phyloP scores from a whole-genome alignment of 2,797 vertebrate species.

The Gymnopithys bicolor region DNA sequence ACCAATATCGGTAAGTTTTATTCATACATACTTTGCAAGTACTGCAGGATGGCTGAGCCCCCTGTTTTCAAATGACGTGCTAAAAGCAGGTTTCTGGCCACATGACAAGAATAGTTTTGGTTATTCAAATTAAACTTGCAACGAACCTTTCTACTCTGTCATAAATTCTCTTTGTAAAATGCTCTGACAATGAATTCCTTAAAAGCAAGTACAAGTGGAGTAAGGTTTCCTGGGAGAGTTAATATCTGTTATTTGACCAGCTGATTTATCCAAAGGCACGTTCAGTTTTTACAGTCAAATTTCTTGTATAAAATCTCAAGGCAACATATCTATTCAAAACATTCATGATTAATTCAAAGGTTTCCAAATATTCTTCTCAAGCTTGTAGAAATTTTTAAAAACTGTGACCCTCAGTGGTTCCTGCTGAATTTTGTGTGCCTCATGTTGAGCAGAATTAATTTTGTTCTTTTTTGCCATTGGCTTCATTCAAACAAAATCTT shows the following conservation, averaged over 20 bases:
- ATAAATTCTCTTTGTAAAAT: constrained; percentile 31
- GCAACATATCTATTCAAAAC: not conserved
- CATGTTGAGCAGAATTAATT: not conserved
- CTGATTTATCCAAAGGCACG: constrained; percentile 29
- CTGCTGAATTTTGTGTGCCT: constrained; percentile 2
- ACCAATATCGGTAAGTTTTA: not conserved
- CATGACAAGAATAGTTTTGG: not conserved
- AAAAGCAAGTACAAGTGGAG: constrained; percentile 6
- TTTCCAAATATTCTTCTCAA: constrained; percentile 23
- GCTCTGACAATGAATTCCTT: constrained; percentile 2
- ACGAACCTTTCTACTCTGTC: not conserved
- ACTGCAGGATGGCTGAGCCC: not conserved
- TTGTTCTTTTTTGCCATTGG: not conserved
- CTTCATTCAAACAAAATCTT: not conserved
- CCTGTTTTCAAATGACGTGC: constrained; percentile 4
- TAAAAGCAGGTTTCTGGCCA: constrained; percentile 53
- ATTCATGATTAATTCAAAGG: not conserved
- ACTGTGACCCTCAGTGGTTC: not conserved
- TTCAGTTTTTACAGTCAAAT: not conserved
- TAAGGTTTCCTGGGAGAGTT: constrained; percentile 20
- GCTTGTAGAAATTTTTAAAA: not conserved
- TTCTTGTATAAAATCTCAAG: not conserved
- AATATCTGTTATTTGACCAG: constrained; percentile 36
- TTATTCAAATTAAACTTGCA: constrained; percentile 33
- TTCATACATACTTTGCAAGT: not conserved